These are phyloP conservation scores for Dendroctonus valens DNA, from an alignment of 1,140 invertebrate species.

Conservation along the genomic window DNA sequence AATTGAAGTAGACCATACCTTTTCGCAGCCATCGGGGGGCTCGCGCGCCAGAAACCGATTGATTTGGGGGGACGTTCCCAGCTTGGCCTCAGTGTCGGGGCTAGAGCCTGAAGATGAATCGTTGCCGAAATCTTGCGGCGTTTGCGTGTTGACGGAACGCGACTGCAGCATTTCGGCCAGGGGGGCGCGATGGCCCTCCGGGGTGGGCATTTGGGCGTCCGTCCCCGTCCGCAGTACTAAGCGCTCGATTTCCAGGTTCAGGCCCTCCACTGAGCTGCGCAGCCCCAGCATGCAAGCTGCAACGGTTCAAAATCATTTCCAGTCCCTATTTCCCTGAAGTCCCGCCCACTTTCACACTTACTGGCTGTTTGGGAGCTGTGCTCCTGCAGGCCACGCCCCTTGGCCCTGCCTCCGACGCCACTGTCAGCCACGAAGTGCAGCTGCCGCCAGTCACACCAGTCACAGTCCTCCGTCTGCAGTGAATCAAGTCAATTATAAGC, in stretches of 20 bases:
- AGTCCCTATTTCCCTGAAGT: not conserved
- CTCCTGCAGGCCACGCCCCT: slow-evolving; percentile 33
- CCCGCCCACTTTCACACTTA: slow-evolving; percentile 40
- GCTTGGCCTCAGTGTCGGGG: slow-evolving; percentile 57
- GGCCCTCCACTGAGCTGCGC: slow-evolving; percentile 78
- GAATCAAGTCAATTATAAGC: too few species aligned
- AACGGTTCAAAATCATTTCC: slow-evolving; percentile 10
- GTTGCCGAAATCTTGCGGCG: slow-evolving; percentile 60
- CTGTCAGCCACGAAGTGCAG: too few species aligned
- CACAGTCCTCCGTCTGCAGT: slow-evolving; percentile 44
- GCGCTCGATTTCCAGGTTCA: slow-evolving; percentile 81
- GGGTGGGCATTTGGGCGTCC: slow-evolving; percentile 55
- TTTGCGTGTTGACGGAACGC: slow-evolving; percentile 75
- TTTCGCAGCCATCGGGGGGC: slow-evolving; percentile 85
- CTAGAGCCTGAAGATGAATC: slow-evolving; percentile 58
- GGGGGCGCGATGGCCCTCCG: slow-evolving; percentile 81
- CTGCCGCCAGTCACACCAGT: slow-evolving; percentile 42
- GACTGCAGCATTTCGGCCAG: slow-evolving; percentile 72
- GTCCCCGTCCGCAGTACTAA: slow-evolving; percentile 40
- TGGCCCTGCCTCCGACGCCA: slow-evolving; percentile 40
- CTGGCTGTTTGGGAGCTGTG: slow-evolving; percentile 45
- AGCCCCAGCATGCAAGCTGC: slow-evolving; percentile 49
- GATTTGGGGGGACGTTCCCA: slow-evolving; percentile 77
- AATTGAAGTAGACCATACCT: slow-evolving; percentile 21
- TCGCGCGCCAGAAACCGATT: slow-evolving; percentile 71